These are phyloP conservation scores for Erinaceus europaeus DNA, from an alignment of 2,113 vertebrate species.

Conservation along the genomic window DNA sequence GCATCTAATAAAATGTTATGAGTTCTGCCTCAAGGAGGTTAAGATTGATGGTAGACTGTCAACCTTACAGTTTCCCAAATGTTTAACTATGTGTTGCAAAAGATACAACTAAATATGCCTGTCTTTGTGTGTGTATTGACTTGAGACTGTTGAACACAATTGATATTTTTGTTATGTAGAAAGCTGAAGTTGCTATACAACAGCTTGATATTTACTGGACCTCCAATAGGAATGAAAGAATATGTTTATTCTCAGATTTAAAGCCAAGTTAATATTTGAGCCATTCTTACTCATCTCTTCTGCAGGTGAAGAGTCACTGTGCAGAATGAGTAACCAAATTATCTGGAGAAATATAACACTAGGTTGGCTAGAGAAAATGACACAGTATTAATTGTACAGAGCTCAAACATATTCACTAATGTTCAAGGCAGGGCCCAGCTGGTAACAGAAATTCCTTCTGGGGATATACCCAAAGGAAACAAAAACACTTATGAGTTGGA, in stretches of 20 bases:
- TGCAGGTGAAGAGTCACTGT: not conserved
- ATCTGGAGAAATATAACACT: not conserved
- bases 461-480: too few relatives aligned
- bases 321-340: not conserved
- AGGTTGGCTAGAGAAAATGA: not conserved
- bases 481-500: too few relatives aligned
- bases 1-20: slow-evolving; percentile 57
- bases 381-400: not conserved
- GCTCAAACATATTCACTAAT: not conserved
- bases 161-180: slow-evolving; percentile 16
- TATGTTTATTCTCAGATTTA: not conserved
- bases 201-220: not conserved
- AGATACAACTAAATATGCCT: slow-evolving; percentile 26
- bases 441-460: not conserved
- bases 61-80: not conserved
- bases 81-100: slow-evolving; percentile 31
- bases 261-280: not conserved
- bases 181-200: not conserved
- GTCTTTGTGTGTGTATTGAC: slow-evolving; percentile 4
- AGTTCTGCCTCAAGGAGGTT: slow-evolving; percentile 35
- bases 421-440: not conserved
- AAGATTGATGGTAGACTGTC: slow-evolving; percentile 28
- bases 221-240: slow-evolving; percentile 2
- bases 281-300: not conserved
- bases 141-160: not conserved